Percentiles rank a stretch among this genome's conserved stretches.
phyloP scores from a whole-genome alignment of 2,888 invertebrate genomes.

The Machimus atricapillus region DNA sequence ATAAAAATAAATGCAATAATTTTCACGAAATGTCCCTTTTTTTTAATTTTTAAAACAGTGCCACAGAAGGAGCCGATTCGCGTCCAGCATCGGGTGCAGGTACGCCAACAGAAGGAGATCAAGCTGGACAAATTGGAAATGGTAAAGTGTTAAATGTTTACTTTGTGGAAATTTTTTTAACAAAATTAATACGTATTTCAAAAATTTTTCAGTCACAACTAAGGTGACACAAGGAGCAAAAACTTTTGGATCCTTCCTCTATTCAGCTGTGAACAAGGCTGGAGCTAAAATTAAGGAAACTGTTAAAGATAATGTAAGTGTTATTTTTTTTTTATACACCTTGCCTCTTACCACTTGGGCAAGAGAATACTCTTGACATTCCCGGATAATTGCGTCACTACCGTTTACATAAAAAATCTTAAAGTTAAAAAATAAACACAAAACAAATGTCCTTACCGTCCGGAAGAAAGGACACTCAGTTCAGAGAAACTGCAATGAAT shows the following conservation, averaged over 20 bases:
- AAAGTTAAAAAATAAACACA: background rate
- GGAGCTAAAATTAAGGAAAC: constrained; percentile 96
- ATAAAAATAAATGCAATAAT: background rate
- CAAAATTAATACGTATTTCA: constrained; percentile 51
- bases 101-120: constrained; percentile 76
- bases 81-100: constrained; percentile 80
- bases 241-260: constrained; percentile 90
- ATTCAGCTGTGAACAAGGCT: constrained; percentile 95
- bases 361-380: background rate
- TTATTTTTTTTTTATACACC: background rate
- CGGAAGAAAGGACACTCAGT: background rate
- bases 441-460: background rate
- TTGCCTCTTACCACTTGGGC: background rate
- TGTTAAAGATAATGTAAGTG: constrained; percentile 93
- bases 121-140: constrained; percentile 79
- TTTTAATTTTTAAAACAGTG: constrained; percentile 66
- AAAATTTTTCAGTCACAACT: constrained; percentile 72
- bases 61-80: constrained; percentile 90
- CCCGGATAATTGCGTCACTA: background rate
- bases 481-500: background rate
- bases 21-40: background rate
- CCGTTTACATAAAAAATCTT: background rate
- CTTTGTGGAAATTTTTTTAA: constrained; percentile 55
- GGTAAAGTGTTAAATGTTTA: constrained; percentile 63
- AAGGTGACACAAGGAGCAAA: constrained; percentile 90